Base-by-base conservation (phyloP, 2,113 vertebrate species). In the Empidonax traillii region DNA sequence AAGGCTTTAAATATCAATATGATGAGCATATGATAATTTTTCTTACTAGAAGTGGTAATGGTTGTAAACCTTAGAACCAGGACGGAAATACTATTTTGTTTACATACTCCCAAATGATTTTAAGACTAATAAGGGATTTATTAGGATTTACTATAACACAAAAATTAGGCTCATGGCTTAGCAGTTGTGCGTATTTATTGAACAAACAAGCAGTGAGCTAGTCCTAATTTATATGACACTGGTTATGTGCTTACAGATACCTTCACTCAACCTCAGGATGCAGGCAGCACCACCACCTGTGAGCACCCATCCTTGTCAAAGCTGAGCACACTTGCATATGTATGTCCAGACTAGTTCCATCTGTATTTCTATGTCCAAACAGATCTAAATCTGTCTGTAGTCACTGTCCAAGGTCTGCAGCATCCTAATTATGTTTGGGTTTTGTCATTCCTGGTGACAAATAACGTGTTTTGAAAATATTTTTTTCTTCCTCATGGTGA, bases 111-210 rank as follows among this genome's bases (percentile, higher is more conserved):
- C 23, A 43, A 39, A 67, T 59, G 35, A 84, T n/a, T 66, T 81
- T 62, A 72, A 80, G 75, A 66, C 21, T 37, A 83, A 76, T 63
- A 65, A 65, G 24, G 35, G 6, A 14, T 55, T 88, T 92, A 84
- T 87, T 84, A 74, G 76, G 37, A 85, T 89, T 94, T 89, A 93
- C 24, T 44, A 46, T 9, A 61, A 61, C 21, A 58, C 49, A 89
- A 87, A 89, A 91, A 87, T 72, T 90, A 89, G 61, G 27, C 24
- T 82, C 11, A 51, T 4, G 8, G 81, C 63, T 72, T 73, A 85
- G 76, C 56, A 94, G 77, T 17, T 74, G 52, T 76, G 62, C 53
- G 56, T 53, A 22, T 67, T 85, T 78, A 81, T 84, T 53, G 37
- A 56, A 89, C 17, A 56, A 66, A 56, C 0, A 15, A 81, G 53